Evolutionary conservation across 2,797 vertebrate species (phyloP), one percentile per base, ranked within the genome.

Genomic region (Avahi laniger): DNA sequence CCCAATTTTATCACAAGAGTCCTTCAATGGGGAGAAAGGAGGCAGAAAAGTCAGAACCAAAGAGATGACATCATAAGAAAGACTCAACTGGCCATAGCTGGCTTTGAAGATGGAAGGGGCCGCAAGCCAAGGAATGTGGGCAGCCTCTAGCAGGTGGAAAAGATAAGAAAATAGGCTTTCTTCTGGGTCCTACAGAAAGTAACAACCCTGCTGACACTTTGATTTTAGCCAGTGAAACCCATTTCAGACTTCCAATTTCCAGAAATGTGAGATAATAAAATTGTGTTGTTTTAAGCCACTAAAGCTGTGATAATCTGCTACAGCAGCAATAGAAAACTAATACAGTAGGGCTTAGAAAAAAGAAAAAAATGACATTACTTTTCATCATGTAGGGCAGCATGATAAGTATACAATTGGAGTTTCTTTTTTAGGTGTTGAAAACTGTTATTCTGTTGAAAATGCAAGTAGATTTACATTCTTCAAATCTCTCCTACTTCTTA

Each of bases 401-500:
- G 76, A 73, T 84, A 79, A 76, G 59, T 92, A 30, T 80, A 50
- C 78, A n/a, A 33, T 70, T n/a, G 13, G 30, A 57, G 28, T 48
- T 57, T 94, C 70, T n/a, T 86, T 88, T 89, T 75, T 76, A 52
- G 52, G n/a, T 95, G 30, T 83, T 61, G 35, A 81, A 91, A 81
- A 92, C 11, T 76, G 17, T 80, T 80, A 69, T 7, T 91, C 63
- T 83, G 22, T 81, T 95, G 52, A 82, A 87, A 92, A 72, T 86
- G 61, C 38, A 79, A 94, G 52, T 93, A n/a, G 72, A 41, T 81
- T 86, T 75, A 89, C 28, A 41, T 89, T 89, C 72, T 84, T 91
- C 52, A 76, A 28, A 48, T 82, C n/a, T 93, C 61, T 82, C 48
- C 52, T 79, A 65, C 38, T 38, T 89, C 33, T 78, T 93, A 72